phyloP scores from a whole-genome alignment of 1,140 invertebrate species.

The Danaus plexippus region DNA sequence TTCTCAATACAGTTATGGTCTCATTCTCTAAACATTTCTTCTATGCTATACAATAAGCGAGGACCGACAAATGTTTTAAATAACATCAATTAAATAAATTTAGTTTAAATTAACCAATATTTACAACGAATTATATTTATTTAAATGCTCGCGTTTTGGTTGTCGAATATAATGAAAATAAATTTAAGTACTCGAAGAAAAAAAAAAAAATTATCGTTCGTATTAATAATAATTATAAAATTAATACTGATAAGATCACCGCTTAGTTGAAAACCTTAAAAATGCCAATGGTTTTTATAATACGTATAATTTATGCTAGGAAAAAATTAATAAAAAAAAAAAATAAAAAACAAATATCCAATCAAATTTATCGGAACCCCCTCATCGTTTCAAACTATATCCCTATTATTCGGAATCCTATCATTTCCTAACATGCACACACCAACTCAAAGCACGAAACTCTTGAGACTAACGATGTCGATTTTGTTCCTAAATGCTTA shows the following conservation, averaged over 20 bases:
- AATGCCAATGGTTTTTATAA: constrained; percentile 13
- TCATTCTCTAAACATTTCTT: constrained; percentile 7
- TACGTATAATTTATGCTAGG: too few species aligned
- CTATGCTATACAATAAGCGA: constrained; percentile 20
- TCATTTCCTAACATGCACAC: constrained; percentile 36
- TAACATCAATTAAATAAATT: not conserved
- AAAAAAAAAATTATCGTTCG: too few species aligned
- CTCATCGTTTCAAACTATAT: constrained; percentile 15
- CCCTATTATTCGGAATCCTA: constrained; percentile 3
- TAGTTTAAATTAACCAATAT: not conserved
- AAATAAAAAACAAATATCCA: not conserved
- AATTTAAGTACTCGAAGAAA: too few species aligned
- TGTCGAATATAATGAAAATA: too few species aligned
- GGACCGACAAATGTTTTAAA: constrained; percentile 19
- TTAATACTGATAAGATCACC: constrained; percentile 19
- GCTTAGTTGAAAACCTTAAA: constrained; percentile 4
- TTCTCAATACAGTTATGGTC: constrained; percentile 3
- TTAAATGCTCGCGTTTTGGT: too few species aligned
- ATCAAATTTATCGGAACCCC: constrained; percentile 25
- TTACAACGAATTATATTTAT: too few species aligned
- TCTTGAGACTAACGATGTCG: constrained; percentile 54
- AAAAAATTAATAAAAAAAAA: too few species aligned
- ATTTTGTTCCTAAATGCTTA: constrained; percentile 64
- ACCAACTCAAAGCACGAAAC: constrained; percentile 66
- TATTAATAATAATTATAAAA: constrained; percentile 14